Conservation (phyloP, 2,113 vertebrate genomes). For the Ardeotis arabs region DNA sequence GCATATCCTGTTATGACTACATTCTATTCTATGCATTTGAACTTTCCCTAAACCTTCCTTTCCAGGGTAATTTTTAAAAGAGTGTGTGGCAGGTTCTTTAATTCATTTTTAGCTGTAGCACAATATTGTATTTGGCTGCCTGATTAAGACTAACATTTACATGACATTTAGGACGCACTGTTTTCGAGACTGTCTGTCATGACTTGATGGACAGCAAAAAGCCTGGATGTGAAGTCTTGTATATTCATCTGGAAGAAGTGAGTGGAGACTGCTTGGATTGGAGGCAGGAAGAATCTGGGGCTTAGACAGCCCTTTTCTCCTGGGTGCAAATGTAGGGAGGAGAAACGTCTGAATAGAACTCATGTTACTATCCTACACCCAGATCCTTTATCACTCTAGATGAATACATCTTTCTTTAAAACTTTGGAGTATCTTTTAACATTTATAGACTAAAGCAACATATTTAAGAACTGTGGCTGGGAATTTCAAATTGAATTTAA, state of each 20-base stretch:
- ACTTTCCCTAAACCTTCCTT: constrained; percentile 62
- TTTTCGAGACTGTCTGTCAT: constrained; percentile 65
- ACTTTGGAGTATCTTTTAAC: neutral
- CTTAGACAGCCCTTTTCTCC: neutral
- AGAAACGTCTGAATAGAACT: neutral
- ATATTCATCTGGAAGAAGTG: constrained; percentile 15
- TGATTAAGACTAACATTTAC: constrained; percentile 64
- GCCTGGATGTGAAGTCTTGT: constrained; percentile 20
- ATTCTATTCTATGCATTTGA: constrained; percentile 9
- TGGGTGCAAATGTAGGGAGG: neutral
- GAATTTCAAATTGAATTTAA: neutral
- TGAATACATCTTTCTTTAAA: neutral
- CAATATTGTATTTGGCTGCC: constrained; percentile 70
- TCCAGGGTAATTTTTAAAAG: constrained; percentile 3
- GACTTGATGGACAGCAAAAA: constrained; percentile 46
- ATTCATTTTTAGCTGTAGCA: constrained; percentile 64
- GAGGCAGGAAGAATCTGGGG: neutral
- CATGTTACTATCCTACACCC: neutral
- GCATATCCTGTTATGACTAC: constrained; percentile 32
- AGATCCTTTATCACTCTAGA: neutral
- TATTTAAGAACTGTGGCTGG: neutral
- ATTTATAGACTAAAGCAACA: neutral
- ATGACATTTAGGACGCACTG: constrained; percentile 52
- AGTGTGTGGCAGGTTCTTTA: constrained; percentile 29
- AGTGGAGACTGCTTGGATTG: neutral